Evolutionary conservation across 2,797 vertebrate species (phyloP), one percentile per base, ranked within the genome.

Genomic region (Bradypodion pumilum): DNA sequence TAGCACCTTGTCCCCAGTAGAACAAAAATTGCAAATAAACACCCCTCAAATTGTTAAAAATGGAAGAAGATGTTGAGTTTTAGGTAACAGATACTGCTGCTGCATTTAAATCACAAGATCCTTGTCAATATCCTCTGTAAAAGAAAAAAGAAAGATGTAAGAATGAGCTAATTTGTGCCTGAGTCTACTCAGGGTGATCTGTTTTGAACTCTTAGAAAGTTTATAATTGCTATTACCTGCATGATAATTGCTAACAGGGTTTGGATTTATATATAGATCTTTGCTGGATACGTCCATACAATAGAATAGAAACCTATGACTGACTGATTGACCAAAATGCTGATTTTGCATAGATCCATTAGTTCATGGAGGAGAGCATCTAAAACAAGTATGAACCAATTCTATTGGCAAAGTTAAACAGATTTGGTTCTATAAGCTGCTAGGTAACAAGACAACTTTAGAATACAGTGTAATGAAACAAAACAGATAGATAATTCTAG

Each of bases 81-180:
- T 91, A 94, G 90, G 92, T 93, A 91, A 92, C 89, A 89, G 82
- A 37, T 91, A 40, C 88, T 88, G 88, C 80, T 0, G 52, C 80
- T 83, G 78, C 16, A 44, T 94, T 98, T 96, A 99, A 97, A 99
- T 97, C 94, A 99, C 95, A 12, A 99, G 96, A 91, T 99, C 97
- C 92, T 98, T 97, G 96, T 99, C 97, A 85, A 99, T 94, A 42
- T 99, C 98, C 98, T 99, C 98, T 99, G 98, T 89, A 96, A 95
- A 96, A 95, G 83, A 95, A 94, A 91, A 90, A 93, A 59, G 85
- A 65, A 0, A 5, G 80, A 82, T 90, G 2, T 84, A 92, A 87
- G 85, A 85, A 77, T 23, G 0, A 1, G 0, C 21, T 52, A 40
- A 63, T 4, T 7, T 84, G 21, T 27, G 12, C 9, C 25, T 27